These are phyloP conservation scores for Phenganax subtilis DNA, from an alignment of 92 coral and sea anemone genomes.

Conservation along the genomic window DNA sequence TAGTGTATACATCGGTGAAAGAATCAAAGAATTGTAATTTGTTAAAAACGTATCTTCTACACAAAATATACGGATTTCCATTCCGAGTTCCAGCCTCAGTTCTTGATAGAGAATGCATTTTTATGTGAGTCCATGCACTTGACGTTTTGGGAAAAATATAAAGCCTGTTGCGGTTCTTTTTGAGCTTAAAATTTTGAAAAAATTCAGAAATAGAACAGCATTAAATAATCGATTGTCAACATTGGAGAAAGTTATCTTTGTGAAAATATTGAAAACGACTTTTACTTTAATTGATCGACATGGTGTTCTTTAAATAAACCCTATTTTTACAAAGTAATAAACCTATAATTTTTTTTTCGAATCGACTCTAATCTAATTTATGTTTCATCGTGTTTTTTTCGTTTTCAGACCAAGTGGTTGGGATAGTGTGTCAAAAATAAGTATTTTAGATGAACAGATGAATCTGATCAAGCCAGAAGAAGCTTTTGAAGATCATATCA, in stretches of 20 bases:
- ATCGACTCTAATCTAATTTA: no score
- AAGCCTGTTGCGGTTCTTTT: not conserved
- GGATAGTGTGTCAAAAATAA: slow-evolving; percentile 91
- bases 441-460: slow-evolving; percentile 84
- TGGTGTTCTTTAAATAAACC: no score
- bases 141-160: not conserved
- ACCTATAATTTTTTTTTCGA: no score
- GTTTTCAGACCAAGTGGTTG: slow-evolving; percentile 86
- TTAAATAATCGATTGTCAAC: no score
- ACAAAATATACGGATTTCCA: slow-evolving; percentile 92
- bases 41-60: slow-evolving; percentile 80
- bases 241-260: no score
- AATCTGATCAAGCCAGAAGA: slow-evolving; percentile 84
- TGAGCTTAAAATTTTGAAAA: not conserved
- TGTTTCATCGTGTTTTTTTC: not conserved
- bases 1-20: slow-evolving; percentile 95
- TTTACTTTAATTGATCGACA: no score
- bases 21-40: slow-evolving; percentile 93
- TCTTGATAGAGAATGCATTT: slow-evolving; percentile 93
- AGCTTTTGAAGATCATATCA: slow-evolving; percentile 87
- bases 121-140: slow-evolving; percentile 65
- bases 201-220: not conserved
- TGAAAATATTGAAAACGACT: no score
- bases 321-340: no score
- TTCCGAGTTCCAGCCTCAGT: slow-evolving; percentile 84